Conservation (phyloP, 1,140 invertebrate genomes). For the Antheraea pernyi region DNA sequence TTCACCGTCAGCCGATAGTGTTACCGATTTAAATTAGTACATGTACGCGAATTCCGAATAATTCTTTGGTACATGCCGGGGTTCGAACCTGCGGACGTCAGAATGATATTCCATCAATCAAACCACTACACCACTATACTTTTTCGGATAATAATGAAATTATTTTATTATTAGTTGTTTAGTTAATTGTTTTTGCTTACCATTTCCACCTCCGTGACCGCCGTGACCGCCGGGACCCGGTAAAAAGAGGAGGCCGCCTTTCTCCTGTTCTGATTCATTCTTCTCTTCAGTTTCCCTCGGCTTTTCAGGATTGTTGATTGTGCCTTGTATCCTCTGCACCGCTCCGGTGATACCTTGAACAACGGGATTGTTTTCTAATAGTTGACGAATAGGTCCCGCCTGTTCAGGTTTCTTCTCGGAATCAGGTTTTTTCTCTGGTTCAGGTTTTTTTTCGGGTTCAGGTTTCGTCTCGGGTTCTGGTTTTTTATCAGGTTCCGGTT, state of each 20-base stretch:
- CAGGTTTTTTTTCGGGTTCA: conserved; percentile 13
- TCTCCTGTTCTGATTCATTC: conserved; percentile 15
- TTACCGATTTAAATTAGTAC: too few species aligned
- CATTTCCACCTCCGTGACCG: conserved; percentile 8
- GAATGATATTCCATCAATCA: too few species aligned
- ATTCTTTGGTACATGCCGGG: too few species aligned
- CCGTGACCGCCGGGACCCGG: not conserved
- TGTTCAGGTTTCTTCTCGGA: conserved; percentile 6
- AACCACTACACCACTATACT: too few species aligned
- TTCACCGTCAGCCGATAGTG: too few species aligned
- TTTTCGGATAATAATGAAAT: too few species aligned
- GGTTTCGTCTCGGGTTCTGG: too few species aligned
- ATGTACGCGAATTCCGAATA: too few species aligned
- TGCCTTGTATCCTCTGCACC: conserved; percentile 48
- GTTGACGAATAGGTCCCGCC: conserved; percentile 49
- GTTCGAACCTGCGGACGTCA: too few species aligned
- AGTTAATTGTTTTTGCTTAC: conserved; percentile 1
- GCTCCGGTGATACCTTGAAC: conserved; percentile 49
- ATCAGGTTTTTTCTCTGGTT: conserved; percentile 16
- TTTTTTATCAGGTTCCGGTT: not conserved
- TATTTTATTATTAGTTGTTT: too few species aligned
- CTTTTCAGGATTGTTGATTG: conserved; percentile 40
- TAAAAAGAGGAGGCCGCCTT: not conserved
- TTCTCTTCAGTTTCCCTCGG: conserved; percentile 38
- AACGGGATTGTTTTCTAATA: conserved; percentile 59